phyloP scores from a whole-genome alignment of 2,797 vertebrate species.

The Gobionotothen gibberifrons region DNA sequence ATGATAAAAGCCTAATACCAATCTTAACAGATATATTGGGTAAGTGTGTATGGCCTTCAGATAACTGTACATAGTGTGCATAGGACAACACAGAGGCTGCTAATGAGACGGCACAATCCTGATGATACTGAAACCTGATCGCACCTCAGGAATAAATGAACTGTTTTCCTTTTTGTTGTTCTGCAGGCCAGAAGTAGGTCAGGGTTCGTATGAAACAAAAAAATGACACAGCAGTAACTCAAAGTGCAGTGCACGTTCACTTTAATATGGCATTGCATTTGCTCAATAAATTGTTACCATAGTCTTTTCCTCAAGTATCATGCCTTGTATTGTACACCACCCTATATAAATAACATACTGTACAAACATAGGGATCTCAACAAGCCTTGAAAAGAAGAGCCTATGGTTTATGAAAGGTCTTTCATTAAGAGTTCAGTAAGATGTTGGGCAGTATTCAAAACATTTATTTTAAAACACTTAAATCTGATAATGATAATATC shows the following conservation, averaged over 20 bases:
- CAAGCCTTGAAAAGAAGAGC: background rate
- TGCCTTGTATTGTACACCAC: background rate
- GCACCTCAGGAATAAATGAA: constrained; percentile 55
- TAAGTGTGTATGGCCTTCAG: background rate
- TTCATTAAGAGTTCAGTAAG: background rate
- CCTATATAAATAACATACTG: background rate
- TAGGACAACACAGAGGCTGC: too few relatives aligned
- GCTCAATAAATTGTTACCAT: background rate
- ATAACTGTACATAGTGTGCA: background rate
- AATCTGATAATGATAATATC: background rate
- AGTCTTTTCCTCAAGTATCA: background rate
- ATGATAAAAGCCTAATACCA: too few relatives aligned
- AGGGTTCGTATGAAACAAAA: constrained; percentile 26
- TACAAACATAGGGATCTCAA: background rate
- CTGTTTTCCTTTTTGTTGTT: constrained; percentile 52
- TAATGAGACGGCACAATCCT: constrained; percentile 24
- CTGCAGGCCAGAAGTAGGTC: constrained; percentile 27
- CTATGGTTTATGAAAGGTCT: too few relatives aligned
- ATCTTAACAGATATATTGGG: background rate
- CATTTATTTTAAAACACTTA: background rate
- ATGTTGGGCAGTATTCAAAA: background rate
- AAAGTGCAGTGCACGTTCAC: background rate
- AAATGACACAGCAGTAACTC: constrained; percentile 4
- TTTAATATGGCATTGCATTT: background rate
- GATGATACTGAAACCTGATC: constrained; percentile 51